phyloP scores from a whole-genome alignment of 2,113 vertebrate genomes.

The Ariopsis seemanni region DNA sequence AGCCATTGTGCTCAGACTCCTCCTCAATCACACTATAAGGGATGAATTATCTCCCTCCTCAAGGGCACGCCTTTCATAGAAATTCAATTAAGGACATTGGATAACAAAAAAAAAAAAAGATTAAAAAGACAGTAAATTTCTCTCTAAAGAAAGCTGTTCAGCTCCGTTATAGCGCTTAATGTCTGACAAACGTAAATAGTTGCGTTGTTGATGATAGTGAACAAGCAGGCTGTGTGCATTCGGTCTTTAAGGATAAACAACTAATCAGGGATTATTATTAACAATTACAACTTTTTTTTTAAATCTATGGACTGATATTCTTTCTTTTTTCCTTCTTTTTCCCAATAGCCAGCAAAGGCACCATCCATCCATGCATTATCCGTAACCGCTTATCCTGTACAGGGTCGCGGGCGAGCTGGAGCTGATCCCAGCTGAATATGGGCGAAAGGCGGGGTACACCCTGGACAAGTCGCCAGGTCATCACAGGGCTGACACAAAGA shows the following conservation, averaged over 20 bases:
- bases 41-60: conserved; percentile 50
- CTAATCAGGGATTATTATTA: background rate
- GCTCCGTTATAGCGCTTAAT: background rate
- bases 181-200: conserved; percentile 24
- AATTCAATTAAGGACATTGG: conserved; percentile 59
- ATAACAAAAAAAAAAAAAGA: conserved; percentile 17
- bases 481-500: too few relatives aligned
- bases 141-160: background rate
- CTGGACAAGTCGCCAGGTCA: too few relatives aligned
- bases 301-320: too few relatives aligned
- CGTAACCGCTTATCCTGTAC: too few relatives aligned
- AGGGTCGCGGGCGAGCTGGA: too few relatives aligned
- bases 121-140: background rate
- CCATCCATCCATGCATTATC: too few relatives aligned
- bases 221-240: background rate
- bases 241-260: background rate
- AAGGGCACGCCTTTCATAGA: conserved; percentile 48
- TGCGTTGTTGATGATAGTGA: conserved; percentile 9
- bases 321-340: background rate
- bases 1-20: conserved; percentile 23
- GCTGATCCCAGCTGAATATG: too few relatives aligned
- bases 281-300: background rate
- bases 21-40: conserved; percentile 50
- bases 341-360: too few relatives aligned
- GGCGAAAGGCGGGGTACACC: too few relatives aligned